These are phyloP conservation scores for Struthidea cinerea DNA, from an alignment of 2,113 vertebrate species.

Conservation along the genomic window DNA sequence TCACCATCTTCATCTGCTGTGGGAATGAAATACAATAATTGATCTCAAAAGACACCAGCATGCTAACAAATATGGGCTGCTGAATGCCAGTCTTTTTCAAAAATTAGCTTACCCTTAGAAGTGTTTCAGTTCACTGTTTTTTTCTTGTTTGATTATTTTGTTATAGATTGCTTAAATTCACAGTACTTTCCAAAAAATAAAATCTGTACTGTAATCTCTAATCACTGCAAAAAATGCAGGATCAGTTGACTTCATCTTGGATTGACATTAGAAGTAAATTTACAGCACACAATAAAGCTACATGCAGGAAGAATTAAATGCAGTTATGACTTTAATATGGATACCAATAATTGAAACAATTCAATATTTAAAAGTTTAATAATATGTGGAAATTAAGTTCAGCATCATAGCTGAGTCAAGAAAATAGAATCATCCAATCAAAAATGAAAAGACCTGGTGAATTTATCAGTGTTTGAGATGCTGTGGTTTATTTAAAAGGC, in stretches of 20 bases:
- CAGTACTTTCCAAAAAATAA: background rate
- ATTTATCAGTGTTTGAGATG: background rate
- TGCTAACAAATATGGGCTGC: background rate
- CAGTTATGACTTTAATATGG: background rate
- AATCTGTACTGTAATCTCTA: background rate
- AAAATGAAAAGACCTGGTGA: background rate
- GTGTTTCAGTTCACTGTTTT: background rate
- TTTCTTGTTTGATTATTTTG: background rate
- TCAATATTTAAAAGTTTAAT: background rate
- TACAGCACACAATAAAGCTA: background rate
- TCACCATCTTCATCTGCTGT: conserved; percentile 13
- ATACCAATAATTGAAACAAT: background rate
- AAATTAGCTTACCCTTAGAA: background rate
- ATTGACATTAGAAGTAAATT: background rate
- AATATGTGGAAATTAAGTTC: background rate
- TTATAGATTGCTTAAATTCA: background rate
- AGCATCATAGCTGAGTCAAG: background rate
- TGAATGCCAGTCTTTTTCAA: background rate
- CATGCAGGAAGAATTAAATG: background rate
- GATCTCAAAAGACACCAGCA: background rate
- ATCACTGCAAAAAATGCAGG: background rate
- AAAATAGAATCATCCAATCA: background rate
- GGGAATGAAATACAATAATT: conserved; percentile 6
- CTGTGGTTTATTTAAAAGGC: background rate
- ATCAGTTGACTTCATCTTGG: background rate